A percentile compares a stretch with the other conserved stretches of the same genome.
Evolutionary conservation across 1,140 invertebrate genomes (phyloP).

Genomic region (Ruditapes philippinarum): DNA sequence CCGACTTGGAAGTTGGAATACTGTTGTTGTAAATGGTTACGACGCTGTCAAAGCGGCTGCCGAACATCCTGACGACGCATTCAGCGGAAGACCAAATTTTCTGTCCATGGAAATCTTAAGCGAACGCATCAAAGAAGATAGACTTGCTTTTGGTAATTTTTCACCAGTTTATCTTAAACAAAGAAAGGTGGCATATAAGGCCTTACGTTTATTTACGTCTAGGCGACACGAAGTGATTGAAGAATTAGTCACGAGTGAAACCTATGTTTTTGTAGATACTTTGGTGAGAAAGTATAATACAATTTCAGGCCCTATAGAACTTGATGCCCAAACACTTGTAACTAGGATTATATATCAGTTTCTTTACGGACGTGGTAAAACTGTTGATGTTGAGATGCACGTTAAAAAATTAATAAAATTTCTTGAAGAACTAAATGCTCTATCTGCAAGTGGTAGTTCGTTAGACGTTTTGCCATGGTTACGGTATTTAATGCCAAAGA

Average conservation of each 20-base stretch:
- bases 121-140: no score
- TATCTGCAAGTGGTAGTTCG: not conserved
- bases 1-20: no score
- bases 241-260: not conserved
- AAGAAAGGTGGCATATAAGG: not conserved
- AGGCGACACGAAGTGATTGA: not conserved
- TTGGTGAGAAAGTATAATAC: not conserved
- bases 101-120: no score
- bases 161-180: conserved; percentile 2
- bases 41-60: not conserved
- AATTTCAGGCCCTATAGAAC: not conserved
- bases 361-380: no score
- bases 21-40: not conserved
- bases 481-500: conserved; percentile 7
- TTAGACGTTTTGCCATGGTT: conserved; percentile 36
- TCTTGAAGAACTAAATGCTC: not conserved
- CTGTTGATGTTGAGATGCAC: no score
- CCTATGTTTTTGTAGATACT: not conserved
- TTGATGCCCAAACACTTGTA: not conserved
- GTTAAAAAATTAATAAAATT: not conserved
- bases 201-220: not conserved
- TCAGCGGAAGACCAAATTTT: conserved; percentile 17
- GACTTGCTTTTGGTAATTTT: no score
- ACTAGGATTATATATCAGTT: no score
- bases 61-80: no score